These are phyloP conservation scores for Pangasius sanitwongsei DNA, from an alignment of 2,797 vertebrate genomes.

Conservation along the genomic window DNA sequence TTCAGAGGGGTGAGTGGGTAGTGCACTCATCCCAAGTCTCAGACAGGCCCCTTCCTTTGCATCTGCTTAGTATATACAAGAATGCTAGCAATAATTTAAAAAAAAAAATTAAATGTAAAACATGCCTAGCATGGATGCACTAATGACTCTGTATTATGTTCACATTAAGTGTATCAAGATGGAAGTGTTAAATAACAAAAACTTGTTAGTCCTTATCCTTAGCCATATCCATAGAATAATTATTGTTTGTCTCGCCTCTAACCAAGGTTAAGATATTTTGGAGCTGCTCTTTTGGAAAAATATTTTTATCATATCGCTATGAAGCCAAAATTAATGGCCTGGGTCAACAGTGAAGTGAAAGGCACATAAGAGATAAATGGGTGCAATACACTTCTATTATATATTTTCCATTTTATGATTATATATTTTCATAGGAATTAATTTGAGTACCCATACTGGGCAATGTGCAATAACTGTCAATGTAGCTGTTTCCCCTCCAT, in stretches of 20 bases:
- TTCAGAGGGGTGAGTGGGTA: conserved; percentile 87
- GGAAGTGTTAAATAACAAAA: neutral
- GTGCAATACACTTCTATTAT: neutral
- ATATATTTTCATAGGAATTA: neutral
- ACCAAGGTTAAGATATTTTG: neutral
- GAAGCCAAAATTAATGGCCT: neutral
- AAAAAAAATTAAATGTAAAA: neutral
- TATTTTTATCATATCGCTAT: neutral
- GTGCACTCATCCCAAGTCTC: neutral
- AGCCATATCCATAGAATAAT: neutral
- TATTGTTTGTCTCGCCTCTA: neutral
- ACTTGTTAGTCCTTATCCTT: neutral
- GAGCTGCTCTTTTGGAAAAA: neutral
- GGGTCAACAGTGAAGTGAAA: neutral
- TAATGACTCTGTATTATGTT: neutral
- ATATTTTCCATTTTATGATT: neutral
- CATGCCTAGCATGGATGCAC: neutral
- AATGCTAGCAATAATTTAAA: neutral
- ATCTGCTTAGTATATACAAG: neutral
- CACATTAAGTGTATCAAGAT: neutral
- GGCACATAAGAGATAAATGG: neutral
- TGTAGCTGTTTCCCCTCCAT: neutral
- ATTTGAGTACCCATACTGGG: neutral
- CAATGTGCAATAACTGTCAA: neutral
- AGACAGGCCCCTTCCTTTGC: neutral